These are phyloP conservation scores for Protomyctophum bolini DNA, from an alignment of 2,113 vertebrate species.

Conservation along the genomic window DNA sequence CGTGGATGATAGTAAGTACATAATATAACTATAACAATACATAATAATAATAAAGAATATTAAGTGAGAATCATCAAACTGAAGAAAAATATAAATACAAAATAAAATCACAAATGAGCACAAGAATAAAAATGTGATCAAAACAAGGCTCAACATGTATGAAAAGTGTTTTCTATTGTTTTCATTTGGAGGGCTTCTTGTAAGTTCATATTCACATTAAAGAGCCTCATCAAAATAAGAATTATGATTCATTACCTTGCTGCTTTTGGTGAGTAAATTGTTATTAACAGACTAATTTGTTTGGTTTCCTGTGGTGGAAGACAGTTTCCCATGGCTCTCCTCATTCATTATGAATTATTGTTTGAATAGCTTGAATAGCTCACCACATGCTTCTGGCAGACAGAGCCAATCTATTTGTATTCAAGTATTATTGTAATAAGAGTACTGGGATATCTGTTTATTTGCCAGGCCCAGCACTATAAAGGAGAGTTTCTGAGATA, in stretches of 20 bases:
- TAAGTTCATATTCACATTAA: slow-evolving; percentile 10
- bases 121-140: no score
- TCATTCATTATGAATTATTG: slow-evolving; percentile 11
- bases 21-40: no score
- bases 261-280: not conserved
- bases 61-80: no score
- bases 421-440: not conserved
- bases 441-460: not conserved
- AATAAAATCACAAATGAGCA: no score
- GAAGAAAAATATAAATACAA: not conserved
- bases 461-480: no score
- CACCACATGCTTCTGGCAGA: not conserved
- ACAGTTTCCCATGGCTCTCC: not conserved
- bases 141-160: no score
- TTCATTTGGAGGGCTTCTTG: not conserved
- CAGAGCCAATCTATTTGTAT: not conserved
- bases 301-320: not conserved
- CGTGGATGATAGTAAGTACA: no score
- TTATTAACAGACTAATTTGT: slow-evolving; percentile 7
- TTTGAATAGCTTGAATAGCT: not conserved
- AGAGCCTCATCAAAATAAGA: slow-evolving; percentile 5
- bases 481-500: no score
- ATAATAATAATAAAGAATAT: no score
- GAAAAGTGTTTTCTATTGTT: not conserved
- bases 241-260: not conserved